Evolutionary conservation across 2,113 vertebrate species (phyloP), one percentile per base, ranked within the genome.

Genomic region (Lagopus muta): DNA sequence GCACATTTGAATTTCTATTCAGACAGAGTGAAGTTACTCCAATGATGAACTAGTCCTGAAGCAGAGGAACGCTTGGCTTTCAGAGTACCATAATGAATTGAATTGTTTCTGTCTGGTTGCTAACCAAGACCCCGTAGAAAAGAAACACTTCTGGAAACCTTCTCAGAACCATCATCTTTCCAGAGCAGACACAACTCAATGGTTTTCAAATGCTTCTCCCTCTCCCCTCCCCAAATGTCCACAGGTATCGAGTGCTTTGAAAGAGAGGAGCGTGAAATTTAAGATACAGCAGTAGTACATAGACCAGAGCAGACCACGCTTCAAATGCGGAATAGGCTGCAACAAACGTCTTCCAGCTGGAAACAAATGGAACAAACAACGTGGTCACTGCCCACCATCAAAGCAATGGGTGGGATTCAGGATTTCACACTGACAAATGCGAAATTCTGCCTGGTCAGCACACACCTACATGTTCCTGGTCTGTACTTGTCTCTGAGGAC

Each of bases 361-460:
- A 38, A 75, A 69, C 74, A 88, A 73, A 43, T 27, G 40, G 42
- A 80, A 86, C 38, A 66, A 69, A 52, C 12, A 55, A 74, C 1
- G 3, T 55, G 32, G 60, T 61, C 19, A 62, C 3, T 34, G 40
- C n/a, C 64, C 80, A 93, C 43, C 75, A 76, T 15, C 57, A 62
- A 76, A 73, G 27, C 16, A 52, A 52, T 47, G 72, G 71, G 32
- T 75, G 42, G 42, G 52, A 71, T 84, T 88, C 65, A 75, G 70
- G 54, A 80, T 90, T 93, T 90, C 77, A 88, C 64, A 74, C 2
- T 25, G 55, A 55, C 69, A 48, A 79, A 72, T 57, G 72, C 58
- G 83, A 94, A 90, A 88, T 81, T 90, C 88, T 89, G 54, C 17
- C 55, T 88, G 65, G 50, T 70, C 11, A 47, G 67, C 30, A 83